phyloP scores from a whole-genome alignment of 2,113 vertebrate species.

The human (Homo sapiens) region GRCh38 chr6:55593001-55593500 shows the following conservation, averaged over 20 bases:
- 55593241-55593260: not conserved
- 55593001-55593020: not conserved
- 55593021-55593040: not conserved
- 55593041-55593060: slow-evolving; percentile 10
- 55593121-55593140: slow-evolving; percentile 14
- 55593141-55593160: not conserved
- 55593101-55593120: not conserved
- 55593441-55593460: not conserved
- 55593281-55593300: not conserved
- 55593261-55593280: not conserved
- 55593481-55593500: no score
- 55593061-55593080: not conserved
- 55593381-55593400: not conserved
- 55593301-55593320: not conserved
- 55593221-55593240: not conserved
- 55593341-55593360: not conserved
- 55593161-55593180: not conserved
- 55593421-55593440: not conserved
- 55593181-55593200: not conserved
- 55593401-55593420: not conserved
- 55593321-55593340: not conserved
- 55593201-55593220: not conserved
- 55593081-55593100: not conserved
- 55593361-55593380: not conserved
- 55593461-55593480: not conserved